Conservation (phyloP, 1,140 invertebrate species). For the Andricus grossulariae region DNA sequence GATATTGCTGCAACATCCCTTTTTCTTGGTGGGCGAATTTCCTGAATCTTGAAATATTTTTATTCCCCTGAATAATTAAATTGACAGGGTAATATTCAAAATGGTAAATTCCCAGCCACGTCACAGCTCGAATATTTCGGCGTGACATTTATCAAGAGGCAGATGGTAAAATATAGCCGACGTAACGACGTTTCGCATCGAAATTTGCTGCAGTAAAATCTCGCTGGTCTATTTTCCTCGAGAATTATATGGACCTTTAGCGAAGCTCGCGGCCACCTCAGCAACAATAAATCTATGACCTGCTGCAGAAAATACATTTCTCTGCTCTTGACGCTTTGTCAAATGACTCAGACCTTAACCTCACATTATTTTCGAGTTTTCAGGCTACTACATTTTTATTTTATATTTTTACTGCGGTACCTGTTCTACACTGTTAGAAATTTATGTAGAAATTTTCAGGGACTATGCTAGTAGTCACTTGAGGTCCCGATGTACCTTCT, state of each 20-base stretch:
- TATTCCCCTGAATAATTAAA: background rate
- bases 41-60: too few relatives aligned
- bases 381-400: too few relatives aligned
- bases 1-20: too few relatives aligned
- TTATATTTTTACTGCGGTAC: too few relatives aligned
- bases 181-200: conserved; percentile 11
- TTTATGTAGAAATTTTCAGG: too few relatives aligned
- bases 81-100: background rate
- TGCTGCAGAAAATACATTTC: conserved; percentile 19
- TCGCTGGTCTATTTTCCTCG: background rate
- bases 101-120: background rate
- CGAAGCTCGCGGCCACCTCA: background rate
- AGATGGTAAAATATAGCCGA: conserved; percentile 22
- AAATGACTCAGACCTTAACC: background rate
- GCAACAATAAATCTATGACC: conserved; percentile 4
- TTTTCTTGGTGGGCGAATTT: too few relatives aligned
- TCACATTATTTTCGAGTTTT: background rate
- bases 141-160: conserved; percentile 13
- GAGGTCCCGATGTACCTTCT: too few relatives aligned
- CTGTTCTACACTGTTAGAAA: too few relatives aligned
- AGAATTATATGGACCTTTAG: conserved; percentile 1
- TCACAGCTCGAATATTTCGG: background rate
- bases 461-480: too few relatives aligned
- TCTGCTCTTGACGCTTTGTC: conserved; percentile 12
- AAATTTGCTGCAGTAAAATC: conserved; percentile 22